These are phyloP conservation scores for Eumaeus atala DNA, from an alignment of 1,140 invertebrate species.

Conservation along the genomic window DNA sequence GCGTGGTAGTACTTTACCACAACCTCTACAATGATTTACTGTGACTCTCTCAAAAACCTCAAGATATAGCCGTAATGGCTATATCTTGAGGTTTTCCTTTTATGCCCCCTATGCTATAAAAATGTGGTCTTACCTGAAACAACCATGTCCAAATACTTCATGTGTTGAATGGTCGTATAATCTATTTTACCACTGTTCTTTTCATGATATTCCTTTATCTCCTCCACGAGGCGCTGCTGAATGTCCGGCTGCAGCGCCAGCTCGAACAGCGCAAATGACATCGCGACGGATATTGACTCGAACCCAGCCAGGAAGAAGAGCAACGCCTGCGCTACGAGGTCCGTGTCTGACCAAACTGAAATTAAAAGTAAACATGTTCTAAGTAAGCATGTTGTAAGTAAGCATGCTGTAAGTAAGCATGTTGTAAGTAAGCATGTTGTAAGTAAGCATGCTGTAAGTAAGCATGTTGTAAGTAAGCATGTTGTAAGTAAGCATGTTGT, in stretches of 20 bases:
- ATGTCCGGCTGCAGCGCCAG: slow-evolving; percentile 76
- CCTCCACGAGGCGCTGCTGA: slow-evolving; percentile 75
- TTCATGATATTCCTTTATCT: slow-evolving; percentile 67
- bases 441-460: too few relatives aligned
- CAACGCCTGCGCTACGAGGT: slow-evolving; percentile 72
- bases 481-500: too few relatives aligned
- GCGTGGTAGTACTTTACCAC: too few relatives aligned
- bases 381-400: too few relatives aligned
- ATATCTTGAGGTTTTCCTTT: too few relatives aligned
- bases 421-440: too few relatives aligned
- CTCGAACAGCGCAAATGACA: slow-evolving; percentile 71
- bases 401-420: too few relatives aligned
- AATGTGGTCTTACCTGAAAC: slow-evolving; percentile 56
- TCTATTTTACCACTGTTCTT: slow-evolving; percentile 59
- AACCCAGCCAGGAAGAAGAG: slow-evolving; percentile 79
- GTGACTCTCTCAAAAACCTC: too few relatives aligned
- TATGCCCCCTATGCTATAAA: too few relatives aligned
- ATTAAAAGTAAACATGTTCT: not conserved
- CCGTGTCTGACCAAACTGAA: slow-evolving; percentile 68
- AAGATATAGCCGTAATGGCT: too few relatives aligned
- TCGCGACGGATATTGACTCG: slow-evolving; percentile 76
- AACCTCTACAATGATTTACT: too few relatives aligned
- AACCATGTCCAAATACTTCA: slow-evolving; percentile 81
- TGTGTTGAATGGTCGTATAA: slow-evolving; percentile 71
- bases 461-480: too few relatives aligned